Evolutionary conservation across 2,797 vertebrate species (phyloP), one percentile per base, ranked within the genome.

Genomic region (Neosalanx taihuensis): DNA sequence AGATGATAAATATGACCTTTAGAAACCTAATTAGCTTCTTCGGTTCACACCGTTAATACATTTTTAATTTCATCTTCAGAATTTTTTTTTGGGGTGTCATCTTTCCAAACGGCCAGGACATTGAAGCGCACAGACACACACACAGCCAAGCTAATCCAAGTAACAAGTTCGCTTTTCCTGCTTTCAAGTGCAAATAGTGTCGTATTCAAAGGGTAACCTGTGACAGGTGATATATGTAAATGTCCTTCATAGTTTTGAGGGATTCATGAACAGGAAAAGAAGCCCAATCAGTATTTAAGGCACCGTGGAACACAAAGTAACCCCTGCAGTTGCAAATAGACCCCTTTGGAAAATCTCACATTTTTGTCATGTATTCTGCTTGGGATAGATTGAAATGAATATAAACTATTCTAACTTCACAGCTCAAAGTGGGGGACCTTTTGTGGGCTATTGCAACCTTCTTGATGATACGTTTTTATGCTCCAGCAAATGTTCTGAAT

Each of bases 111-210:
- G 20, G 13, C 7, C 51, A 29, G n/a, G 13, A 58, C 18, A 18
- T 20, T 65, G 26, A 72, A 29, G 66, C 17, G 23, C 57, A 62
- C 56, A 62, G 33, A 17, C 59, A 13, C 17, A 26, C 12, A 30
- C 56, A 56, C 69, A 65, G 51, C 23, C 69, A 51, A 63, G 10
- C 18, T 69, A 63, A 69, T 65, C 66, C 63, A 31, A n/a, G 30
- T 59, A 62, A 74, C 49, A 61, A 70, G 57, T 35, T 64, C 58
- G 74, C 67, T 73, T 72, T 72, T 69, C 57, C 29, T 12, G 29
- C 71, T 76, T 81, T 76, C 61, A 76, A 76, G 71, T 77, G 71
- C 71, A 74, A 72, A 77, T 71, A 31, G 20, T 65, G 60, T 60
- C 72, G 53, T 58, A 71, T 73, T 76, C 69, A 69, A 67, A 70